Evolutionary conservation across 2,888 invertebrate genomes (phyloP), one percentile per base, ranked within the genome.

Genomic region (Atrina japonica): DNA sequence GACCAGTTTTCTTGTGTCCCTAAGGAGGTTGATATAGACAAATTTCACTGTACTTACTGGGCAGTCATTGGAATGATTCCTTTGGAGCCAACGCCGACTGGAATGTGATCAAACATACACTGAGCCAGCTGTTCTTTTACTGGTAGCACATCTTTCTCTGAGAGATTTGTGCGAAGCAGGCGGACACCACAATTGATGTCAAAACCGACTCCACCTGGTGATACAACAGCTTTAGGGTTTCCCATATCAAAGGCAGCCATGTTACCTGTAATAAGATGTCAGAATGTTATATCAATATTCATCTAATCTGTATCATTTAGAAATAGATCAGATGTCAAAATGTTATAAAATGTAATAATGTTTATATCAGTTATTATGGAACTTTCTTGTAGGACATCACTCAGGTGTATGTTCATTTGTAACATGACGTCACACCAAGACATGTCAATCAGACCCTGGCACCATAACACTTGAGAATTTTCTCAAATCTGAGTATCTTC

Each of bases 1-100:
- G n/a, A n/a, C n/a, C n/a, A n/a, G n/a, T n/a, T n/a, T n/a, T n/a
- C n/a, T n/a, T n/a, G n/a, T n/a, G n/a, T n/a, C n/a, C n/a, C n/a
- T n/a, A n/a, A n/a, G n/a, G n/a, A n/a, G n/a, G n/a, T n/a, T n/a
- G n/a, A n/a, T n/a, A n/a, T n/a, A n/a, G n/a, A 35, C 35, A 35
- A 11, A 11, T 35, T 35, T 35, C 9, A 16, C 6, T 18, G 16
- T 25, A 74, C 83, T 80, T 77, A 90, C 88, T 85, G 93, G 0
- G 98, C 97, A 91, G 95, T 97, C 98, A 99, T 99, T 0, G 99
- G 99, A 86, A 99, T 99, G 75, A 99, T 98, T 73, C 99, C 99
- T 92, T 98, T 98, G 0, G 98, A 98, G 1, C 99, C 99, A 1
- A 99, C 99, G 25, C 99, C 99, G 0, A 99, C 99, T 21, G 99